Conservation (phyloP, 2,113 vertebrate species). For the Pyxicephalus adspersus region DNA sequence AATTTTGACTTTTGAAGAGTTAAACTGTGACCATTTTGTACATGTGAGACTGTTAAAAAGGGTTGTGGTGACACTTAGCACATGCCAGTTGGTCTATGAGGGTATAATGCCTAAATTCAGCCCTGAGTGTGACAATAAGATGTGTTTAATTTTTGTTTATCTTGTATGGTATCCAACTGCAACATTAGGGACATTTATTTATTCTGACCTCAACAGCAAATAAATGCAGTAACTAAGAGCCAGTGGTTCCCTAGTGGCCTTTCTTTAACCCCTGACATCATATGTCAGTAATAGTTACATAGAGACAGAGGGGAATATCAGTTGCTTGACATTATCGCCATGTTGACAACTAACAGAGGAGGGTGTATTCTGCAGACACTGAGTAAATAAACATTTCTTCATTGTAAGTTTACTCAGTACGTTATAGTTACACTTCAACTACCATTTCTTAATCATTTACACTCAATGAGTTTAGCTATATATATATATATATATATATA, state of each 20-base stretch:
- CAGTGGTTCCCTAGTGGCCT: neutral
- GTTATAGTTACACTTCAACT: too few species aligned
- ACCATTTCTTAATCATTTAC: too few species aligned
- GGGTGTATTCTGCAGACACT: neutral
- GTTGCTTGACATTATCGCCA: conserved; percentile 8
- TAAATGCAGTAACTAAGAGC: neutral
- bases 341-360: conserved; percentile 7
- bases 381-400: conserved; percentile 1
- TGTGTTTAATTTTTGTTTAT: neutral
- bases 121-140: too few species aligned
- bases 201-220: conserved; percentile 5
- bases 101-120: too few species aligned
- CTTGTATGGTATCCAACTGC: neutral
- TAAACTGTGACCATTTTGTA: too few species aligned
- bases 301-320: neutral
- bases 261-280: conserved; percentile 15
- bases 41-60: too few species aligned
- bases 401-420: neutral
- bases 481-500: too few species aligned
- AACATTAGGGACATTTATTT: neutral
- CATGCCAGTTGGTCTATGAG: too few species aligned
- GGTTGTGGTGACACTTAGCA: too few species aligned
- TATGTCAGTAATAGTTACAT: neutral
- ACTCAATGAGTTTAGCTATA: too few species aligned
- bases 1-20: too few species aligned